Conservation (phyloP, 2,797 vertebrate species). For the Lutjanus campechanus region DNA sequence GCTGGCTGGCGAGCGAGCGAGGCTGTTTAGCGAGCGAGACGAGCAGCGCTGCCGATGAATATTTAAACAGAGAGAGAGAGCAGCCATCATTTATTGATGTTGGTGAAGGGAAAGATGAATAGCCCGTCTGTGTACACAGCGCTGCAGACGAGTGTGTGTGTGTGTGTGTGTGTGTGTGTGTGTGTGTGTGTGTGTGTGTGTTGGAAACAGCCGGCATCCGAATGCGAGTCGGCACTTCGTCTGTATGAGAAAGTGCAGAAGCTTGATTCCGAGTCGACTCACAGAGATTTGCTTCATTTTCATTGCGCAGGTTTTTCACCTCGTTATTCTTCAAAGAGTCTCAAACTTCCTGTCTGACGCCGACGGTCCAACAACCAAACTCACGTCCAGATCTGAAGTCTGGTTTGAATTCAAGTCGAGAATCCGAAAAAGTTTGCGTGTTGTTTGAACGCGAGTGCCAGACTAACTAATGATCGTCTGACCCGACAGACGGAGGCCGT, state of each 20-base stretch:
- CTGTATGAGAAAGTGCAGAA: constrained; percentile 5
- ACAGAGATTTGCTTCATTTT: background rate
- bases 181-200: constrained; percentile 19
- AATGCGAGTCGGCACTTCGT: background rate
- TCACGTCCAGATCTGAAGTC: too few relatives aligned
- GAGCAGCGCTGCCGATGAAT: constrained; percentile 66
- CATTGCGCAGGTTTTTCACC: too few relatives aligned
- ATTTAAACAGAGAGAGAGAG: constrained; percentile 67
- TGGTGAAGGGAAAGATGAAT: constrained; percentile 69
- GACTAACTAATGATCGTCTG: too few relatives aligned
- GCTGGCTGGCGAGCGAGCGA: constrained; percentile 17
- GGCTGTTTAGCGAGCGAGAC: constrained; percentile 65
- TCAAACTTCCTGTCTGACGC: background rate
- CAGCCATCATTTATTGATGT: constrained; percentile 75
- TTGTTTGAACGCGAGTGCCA: too few relatives aligned
- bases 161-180: constrained; percentile 30
- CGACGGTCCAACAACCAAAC: too few relatives aligned
- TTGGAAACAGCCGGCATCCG: constrained; percentile 35
- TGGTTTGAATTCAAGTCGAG: too few relatives aligned
- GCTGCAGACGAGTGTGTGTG: constrained; percentile 34
- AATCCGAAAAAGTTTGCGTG: too few relatives aligned
- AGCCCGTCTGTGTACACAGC: constrained; percentile 52
- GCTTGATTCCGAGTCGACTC: constrained; percentile 10
- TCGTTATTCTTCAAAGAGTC: background rate
- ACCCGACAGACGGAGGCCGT: too few relatives aligned